phyloP scores from a whole-genome alignment of 2,888 invertebrate species.

The Myopa testacea region DNA sequence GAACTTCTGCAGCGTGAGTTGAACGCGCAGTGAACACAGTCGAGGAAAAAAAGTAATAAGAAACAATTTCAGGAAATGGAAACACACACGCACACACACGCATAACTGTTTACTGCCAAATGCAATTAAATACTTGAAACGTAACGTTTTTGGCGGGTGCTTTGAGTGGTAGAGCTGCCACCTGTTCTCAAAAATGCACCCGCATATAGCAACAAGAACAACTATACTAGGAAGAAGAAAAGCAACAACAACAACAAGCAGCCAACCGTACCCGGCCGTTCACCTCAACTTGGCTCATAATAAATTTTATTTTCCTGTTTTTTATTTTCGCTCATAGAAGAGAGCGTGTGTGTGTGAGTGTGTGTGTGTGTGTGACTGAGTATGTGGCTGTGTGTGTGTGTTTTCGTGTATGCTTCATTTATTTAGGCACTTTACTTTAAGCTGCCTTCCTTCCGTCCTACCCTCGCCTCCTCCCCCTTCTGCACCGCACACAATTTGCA shows the following conservation, averaged over 20 bases:
- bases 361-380: not conserved
- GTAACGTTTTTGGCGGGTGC: not conserved
- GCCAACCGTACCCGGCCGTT: not conserved
- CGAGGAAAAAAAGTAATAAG: not conserved
- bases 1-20: not conserved
- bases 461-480: not conserved
- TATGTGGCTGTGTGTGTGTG: not conserved
- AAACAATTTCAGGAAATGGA: not conserved
- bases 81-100: conserved; percentile 4
- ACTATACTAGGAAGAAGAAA: not conserved
- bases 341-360: not conserved
- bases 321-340: no score
- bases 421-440: not conserved
- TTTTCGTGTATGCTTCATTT: conserved; percentile 2
- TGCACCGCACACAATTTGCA: not conserved
- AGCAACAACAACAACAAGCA: not conserved
- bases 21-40: not conserved
- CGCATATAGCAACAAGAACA: not conserved
- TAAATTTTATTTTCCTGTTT: not conserved
- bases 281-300: conserved; percentile 7
- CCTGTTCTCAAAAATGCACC: not conserved
- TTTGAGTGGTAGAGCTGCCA: not conserved
- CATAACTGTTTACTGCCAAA: not conserved
- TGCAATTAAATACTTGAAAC: conserved; percentile 26
- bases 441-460: not conserved